Evolutionary conservation across 2,888 invertebrate species (phyloP).

Genomic region (Drosophila mercatorum): DNA sequence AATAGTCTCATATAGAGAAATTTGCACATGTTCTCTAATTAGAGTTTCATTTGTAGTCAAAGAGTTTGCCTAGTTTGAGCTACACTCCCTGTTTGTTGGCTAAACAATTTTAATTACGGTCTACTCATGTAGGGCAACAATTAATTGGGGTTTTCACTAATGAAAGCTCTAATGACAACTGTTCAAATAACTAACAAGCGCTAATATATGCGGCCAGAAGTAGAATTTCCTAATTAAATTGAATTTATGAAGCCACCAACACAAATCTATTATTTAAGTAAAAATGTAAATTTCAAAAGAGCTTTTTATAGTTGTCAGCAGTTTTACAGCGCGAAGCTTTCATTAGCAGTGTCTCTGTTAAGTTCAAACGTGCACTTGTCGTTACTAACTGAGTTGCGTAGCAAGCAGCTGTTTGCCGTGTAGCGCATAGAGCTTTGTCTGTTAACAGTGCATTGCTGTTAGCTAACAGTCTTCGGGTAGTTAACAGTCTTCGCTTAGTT

Average conservation of each 20-base stretch:
- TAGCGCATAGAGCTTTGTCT: neutral
- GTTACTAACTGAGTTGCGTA: neutral
- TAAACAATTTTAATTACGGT: neutral
- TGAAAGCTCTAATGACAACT: neutral
- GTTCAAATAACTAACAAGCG: no score
- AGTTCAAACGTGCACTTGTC: neutral
- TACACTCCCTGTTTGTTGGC: neutral
- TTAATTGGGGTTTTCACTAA: neutral
- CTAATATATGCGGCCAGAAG: no score
- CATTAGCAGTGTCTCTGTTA: neutral
- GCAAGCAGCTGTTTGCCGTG: neutral
- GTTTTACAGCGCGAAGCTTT: neutral
- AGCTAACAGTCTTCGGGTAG: constrained; percentile 24
- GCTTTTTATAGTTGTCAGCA: neutral
- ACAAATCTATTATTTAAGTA: neutral
- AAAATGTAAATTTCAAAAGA: neutral
- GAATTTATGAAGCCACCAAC: no score
- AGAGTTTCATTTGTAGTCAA: no score
- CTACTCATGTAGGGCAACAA: neutral
- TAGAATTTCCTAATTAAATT: neutral
- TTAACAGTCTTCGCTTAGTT: constrained; percentile 25
- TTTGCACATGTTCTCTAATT: no score
- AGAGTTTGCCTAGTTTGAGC: no score
- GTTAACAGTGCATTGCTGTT: constrained; percentile 12
- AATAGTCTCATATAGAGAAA: no score